Base-by-base conservation (phyloP, 1,140 invertebrate genomes). In the Polypedilum pembai region DNA sequence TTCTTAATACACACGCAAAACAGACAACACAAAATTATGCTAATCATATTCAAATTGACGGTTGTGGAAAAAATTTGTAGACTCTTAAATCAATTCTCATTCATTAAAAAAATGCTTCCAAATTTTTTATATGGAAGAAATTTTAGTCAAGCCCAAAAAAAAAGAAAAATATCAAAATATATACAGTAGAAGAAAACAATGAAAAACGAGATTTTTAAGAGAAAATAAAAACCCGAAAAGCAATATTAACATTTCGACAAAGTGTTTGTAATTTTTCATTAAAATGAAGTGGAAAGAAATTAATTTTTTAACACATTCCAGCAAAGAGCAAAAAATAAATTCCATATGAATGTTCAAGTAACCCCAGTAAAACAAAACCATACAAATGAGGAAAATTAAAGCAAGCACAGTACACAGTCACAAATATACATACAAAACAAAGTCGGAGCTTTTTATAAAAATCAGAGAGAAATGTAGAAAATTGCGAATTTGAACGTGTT, bases 181-280 rank as follows among this genome's bases (percentile, higher is more conserved):
- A 56, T 56, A 56, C 45, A 56, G 45, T 56, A 56, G 45, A 4
- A 45, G 15, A 45, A 45, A 56, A 56, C 12, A 56, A 56, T 33
- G 24, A 15, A 15, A 33, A 33, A 33, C 24, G 24, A 33, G 24
- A 33, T 33, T 33, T 33, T 33, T 33, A 56, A n/a, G 45, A 56
- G 45, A 56, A 56, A 56, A 56, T 45, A 56, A 56, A n/a, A 56
- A 56, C 45, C 45, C 45, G 45, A 56, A 56, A 56, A 56, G 45
- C 45, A 56, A 56, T 56, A 56, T 56, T 56, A n/a, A 56, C 45
- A 56, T 56, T 56, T 56, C 45, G n/a, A 56, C n/a, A n/a, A 56
- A 33, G 24, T 56, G 45, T 56, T 56, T 56, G 45, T 56, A 56
- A 56, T 56, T 56, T 56, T 56, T 56, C 45, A 56, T 12, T 33